Percentiles rank a stretch among this genome's conserved stretches.
Conservation (phyloP, 1,140 invertebrate species). For the Cherax destructor region DNA sequence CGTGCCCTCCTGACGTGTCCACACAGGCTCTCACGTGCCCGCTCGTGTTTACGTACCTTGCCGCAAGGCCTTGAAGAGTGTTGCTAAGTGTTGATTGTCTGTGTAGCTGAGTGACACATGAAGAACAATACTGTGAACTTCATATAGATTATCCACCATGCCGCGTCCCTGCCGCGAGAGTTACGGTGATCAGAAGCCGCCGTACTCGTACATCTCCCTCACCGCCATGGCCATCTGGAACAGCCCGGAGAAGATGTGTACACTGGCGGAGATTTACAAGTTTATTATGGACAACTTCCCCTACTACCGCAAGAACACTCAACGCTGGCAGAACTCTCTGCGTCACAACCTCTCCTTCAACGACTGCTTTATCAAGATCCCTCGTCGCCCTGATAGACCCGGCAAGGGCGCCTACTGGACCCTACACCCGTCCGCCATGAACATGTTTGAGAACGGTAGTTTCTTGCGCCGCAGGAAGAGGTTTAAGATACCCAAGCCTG, state of each 20-base stretch:
- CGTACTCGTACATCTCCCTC: conserved; percentile 64
- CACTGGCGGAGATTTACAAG: conserved; percentile 65
- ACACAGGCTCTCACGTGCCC: neutral
- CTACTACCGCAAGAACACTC: conserved; percentile 67
- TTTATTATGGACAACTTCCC: conserved; percentile 68
- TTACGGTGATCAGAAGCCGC: conserved; percentile 65
- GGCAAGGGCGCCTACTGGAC: conserved; percentile 68
- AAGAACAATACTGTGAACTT: neutral
- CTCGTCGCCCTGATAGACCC: conserved; percentile 52
- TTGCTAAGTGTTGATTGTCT: conserved; percentile 4
- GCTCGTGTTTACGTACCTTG: neutral
- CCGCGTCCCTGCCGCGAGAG: conserved; percentile 58
- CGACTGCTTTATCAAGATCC: conserved; percentile 68
- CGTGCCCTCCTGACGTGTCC: neutral
- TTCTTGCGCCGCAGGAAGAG: conserved; percentile 59
- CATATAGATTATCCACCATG: conserved; percentile 16
- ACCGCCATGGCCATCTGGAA: conserved; percentile 66
- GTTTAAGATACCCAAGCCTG: conserved; percentile 60
- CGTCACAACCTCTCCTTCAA: conserved; percentile 68
- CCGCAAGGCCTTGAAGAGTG: neutral
- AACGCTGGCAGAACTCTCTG: conserved; percentile 67
- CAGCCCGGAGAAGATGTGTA: conserved; percentile 64
- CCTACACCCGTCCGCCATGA: conserved; percentile 63
- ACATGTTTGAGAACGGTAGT: conserved; percentile 66
- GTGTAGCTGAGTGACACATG: neutral